Conservation (phyloP, 2,113 vertebrate genomes). For the Pampusana beccarii region DNA sequence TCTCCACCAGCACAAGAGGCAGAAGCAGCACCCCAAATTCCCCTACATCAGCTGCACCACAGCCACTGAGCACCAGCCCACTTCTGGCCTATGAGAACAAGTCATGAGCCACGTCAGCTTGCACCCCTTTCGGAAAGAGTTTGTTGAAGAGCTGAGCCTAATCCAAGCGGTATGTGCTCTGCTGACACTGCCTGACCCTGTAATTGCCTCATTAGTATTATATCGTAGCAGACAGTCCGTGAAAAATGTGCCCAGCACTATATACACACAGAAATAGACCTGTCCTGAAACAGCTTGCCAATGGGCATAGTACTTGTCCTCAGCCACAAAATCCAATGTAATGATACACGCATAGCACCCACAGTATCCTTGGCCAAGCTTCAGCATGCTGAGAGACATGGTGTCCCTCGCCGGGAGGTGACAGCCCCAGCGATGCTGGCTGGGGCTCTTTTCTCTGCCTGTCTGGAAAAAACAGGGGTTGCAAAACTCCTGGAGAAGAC, state of each 20-base stretch:
- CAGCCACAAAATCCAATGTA: fast-evolving
- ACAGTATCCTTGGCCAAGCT: background rate
- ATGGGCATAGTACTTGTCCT: fast-evolving
- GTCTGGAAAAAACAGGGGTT: background rate
- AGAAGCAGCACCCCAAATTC: background rate
- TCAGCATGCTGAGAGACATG: background rate
- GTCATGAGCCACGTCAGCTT: background rate
- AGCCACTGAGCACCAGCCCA: fast-evolving
- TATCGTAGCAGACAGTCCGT: background rate
- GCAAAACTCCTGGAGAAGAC: background rate
- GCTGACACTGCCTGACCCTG: background rate
- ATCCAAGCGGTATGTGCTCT: background rate
- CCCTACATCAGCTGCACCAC: background rate
- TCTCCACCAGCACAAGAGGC: background rate
- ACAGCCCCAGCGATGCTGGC: fast-evolving
- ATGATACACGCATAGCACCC: fast-evolving
- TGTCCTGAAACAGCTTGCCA: background rate
- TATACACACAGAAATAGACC: background rate
- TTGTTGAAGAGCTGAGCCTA: background rate
- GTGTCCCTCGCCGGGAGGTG: background rate
- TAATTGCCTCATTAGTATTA: background rate
- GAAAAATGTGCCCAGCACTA: background rate
- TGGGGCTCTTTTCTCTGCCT: background rate
- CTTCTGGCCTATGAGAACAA: background rate
- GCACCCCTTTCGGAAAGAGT: background rate